Base-by-base conservation (phyloP, 2,888 invertebrate genomes). In the Mallateleia sp. region DNA sequence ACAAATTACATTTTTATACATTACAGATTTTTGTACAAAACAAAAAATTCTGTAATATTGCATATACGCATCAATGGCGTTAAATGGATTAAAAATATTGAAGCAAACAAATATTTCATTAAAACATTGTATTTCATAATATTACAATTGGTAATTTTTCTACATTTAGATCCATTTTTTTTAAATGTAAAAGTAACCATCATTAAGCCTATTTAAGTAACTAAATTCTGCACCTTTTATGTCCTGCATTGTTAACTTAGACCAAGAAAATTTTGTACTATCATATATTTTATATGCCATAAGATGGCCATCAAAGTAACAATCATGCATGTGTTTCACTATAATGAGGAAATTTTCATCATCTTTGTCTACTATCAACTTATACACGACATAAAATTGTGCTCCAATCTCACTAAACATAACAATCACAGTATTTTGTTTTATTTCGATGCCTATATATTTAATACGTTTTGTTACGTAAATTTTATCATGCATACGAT, bases 261-360 rank as follows among this genome's bases (percentile, higher is more conserved):
- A 32, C 56, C 64, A 78, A 34, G 28, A 11, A 54, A 67, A 38
- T n/a, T 74, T 58, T 14, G 69, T 45, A 28, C 32, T 32, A 72
- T 52, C 42, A 28, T 45, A 62, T 8, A 84, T 42, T 60, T 79
- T 84, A 42, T 84, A 84, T 14, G 78, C 58, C 54, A 54, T 64
- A 22, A 56, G 32, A 52, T 78, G 78, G 8, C 25, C 52, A 69
- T 78, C 45, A 11, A 79, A 74, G 42, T 56, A 69, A 22, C 50
- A 77, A 24, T 80, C 85, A 22, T 54, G 11, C n/a, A 79, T 42
- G 15, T 42, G 25, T 62, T 79, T 77, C 22, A 42, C 11, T 5
- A 75, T 32, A 32, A 84, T 47, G 14, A 38, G 24, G 45, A 69
- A 60, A 38, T 38, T 25, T 22, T 15, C 20, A 28, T 84, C 11